These are phyloP conservation scores for Malurus melanocephalus DNA, from an alignment of 2,113 vertebrate genomes.

Conservation along the genomic window DNA sequence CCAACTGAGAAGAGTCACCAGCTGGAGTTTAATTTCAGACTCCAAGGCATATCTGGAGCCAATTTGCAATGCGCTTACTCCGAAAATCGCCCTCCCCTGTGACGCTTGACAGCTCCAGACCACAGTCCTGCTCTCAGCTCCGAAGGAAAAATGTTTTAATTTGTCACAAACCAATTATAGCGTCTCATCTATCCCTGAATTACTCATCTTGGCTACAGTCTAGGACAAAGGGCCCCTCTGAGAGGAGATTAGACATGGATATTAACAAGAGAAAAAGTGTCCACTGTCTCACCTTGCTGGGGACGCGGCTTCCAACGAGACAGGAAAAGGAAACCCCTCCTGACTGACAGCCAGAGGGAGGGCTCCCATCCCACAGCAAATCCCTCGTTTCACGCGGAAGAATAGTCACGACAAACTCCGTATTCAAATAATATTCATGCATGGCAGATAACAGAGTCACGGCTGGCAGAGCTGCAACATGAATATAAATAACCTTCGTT, in stretches of 20 bases:
- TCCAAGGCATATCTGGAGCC: conserved; percentile 45
- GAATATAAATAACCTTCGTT: conserved; percentile 47
- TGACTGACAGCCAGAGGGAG: conserved; percentile 59
- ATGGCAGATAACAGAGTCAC: conserved; percentile 53
- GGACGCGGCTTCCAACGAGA: conserved; percentile 33
- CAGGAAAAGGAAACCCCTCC: conserved; percentile 62
- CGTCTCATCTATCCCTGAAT: conserved; percentile 68
- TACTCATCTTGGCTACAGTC: conserved; percentile 65
- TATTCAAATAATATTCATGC: conserved; percentile 50
- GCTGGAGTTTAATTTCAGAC: conserved; percentile 54
- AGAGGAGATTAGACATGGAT: conserved; percentile 68
- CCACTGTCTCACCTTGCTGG: conserved; percentile 67
- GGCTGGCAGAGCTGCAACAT: conserved; percentile 42
- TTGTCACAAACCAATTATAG: conserved; percentile 71
- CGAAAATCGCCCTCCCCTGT: conserved; percentile 46
- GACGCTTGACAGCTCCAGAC: conserved; percentile 63
- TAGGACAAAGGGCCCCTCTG: conserved; percentile 68
- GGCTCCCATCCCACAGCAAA: conserved; percentile 54
- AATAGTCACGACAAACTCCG: conserved; percentile 53
- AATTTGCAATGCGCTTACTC: conserved; percentile 57
- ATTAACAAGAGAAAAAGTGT: conserved; percentile 69
- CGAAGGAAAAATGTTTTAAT: conserved; percentile 65
- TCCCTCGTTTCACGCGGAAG: conserved; percentile 45
- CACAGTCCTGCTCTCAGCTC: conserved; percentile 63
- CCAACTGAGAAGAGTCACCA: conserved; percentile 20